These are phyloP conservation scores for Samia ricini DNA, from an alignment of 1,140 invertebrate genomes.

Conservation along the genomic window DNA sequence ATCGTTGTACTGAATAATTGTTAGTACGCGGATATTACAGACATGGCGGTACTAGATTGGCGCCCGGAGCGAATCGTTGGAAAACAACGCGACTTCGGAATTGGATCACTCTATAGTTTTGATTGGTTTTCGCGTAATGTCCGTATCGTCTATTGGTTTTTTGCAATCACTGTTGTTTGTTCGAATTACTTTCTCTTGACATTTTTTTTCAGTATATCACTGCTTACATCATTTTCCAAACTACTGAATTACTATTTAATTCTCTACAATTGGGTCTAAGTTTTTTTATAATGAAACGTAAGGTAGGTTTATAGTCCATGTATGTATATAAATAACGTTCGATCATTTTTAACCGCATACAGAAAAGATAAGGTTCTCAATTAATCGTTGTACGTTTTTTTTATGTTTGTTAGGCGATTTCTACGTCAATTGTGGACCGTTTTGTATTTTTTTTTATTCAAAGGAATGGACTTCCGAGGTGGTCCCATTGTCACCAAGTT, in stretches of 20 bases:
- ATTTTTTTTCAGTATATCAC: background rate
- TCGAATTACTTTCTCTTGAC: conserved; percentile 10
- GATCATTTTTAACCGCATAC: too few relatives aligned
- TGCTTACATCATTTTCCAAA: background rate
- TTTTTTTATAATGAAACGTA: background rate
- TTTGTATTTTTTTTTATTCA: too few relatives aligned
- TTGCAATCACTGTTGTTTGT: conserved; percentile 27
- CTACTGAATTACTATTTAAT: background rate
- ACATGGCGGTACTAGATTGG: conserved; percentile 32
- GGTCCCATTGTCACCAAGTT: too few relatives aligned
- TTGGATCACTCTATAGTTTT: conserved; percentile 53
- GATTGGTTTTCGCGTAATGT: conserved; percentile 52
- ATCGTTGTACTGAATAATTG: conserved; percentile 47
- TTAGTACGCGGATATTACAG: conserved; percentile 51
- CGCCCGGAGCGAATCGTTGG: conserved; percentile 36
- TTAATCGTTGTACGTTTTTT: too few relatives aligned
- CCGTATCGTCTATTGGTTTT: conserved; percentile 20
- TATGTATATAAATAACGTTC: too few relatives aligned
- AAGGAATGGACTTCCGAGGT: too few relatives aligned
- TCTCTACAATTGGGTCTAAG: background rate
- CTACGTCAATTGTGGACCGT: too few relatives aligned
- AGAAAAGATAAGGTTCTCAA: too few relatives aligned
- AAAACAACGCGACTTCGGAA: conserved; percentile 51
- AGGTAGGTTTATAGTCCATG: too few relatives aligned
- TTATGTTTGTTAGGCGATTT: too few relatives aligned